phyloP scores from a whole-genome alignment of 2,113 vertebrate species.

The Ciconia boyciana region DNA sequence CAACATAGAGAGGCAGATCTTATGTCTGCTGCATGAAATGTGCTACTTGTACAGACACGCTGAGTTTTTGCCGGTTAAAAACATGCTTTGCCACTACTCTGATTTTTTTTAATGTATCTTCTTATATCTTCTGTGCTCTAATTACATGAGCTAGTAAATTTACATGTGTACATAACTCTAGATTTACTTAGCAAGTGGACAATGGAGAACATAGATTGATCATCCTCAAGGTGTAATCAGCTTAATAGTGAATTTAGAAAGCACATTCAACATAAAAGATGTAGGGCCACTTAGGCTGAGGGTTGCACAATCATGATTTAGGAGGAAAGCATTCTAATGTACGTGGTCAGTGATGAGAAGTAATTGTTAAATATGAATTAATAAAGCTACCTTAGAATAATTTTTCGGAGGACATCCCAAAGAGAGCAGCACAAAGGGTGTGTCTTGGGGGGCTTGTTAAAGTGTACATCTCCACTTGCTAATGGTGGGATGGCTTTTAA shows the following conservation, averaged over 20 bases:
- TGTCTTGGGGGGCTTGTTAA: background rate
- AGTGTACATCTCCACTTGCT: background rate
- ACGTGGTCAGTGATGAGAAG: background rate
- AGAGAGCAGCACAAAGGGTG: background rate
- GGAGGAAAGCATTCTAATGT: background rate
- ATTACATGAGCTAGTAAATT: background rate
- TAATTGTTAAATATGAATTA: background rate
- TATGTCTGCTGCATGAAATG: background rate
- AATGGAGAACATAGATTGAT: background rate
- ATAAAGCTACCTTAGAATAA: background rate
- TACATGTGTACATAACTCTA: background rate
- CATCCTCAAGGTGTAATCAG: background rate
- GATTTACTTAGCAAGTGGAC: background rate
- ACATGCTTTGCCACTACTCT: background rate
- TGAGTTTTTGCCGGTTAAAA: conserved; percentile 1
- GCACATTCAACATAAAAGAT: background rate
- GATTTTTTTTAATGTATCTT: background rate
- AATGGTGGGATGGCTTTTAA: background rate
- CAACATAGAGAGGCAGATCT: background rate
- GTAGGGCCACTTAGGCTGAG: background rate
- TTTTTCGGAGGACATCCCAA: background rate
- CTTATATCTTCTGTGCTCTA: background rate
- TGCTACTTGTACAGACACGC: conserved; percentile 33
- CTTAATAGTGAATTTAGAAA: background rate
- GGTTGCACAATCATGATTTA: background rate